Base-by-base conservation (phyloP, 2,797 vertebrate genomes). In the Glyptemys insculpta region DNA sequence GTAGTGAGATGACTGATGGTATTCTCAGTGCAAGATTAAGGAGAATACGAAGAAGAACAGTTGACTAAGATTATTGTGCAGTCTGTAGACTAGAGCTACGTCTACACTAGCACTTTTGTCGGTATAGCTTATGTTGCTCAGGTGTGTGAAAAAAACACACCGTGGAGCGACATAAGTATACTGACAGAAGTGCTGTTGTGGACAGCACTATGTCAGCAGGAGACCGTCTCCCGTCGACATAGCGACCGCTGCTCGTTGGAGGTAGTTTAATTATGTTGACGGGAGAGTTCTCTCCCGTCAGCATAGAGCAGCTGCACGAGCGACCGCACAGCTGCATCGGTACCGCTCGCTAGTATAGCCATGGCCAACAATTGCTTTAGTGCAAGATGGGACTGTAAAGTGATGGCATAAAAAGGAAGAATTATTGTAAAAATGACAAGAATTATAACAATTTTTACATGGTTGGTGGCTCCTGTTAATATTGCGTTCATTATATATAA, bases 181-280 rank as follows among this genome's bases (percentile, higher is more conserved):
- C 29, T 6, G 12, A 62, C 57, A 59, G 57, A 31, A 59, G 57
- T 12, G 57, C 27, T 3, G 29, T 29, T 31, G 29, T 59, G 57
- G 29, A 59, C 27, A 31, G 12, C 57, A 59, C 12, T 59, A 6
- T 59, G 27, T 29, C 27, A 11, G 12, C 12, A 12, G 57, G 57
- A 31, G 57, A 31, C 5, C 12, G 12, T 59, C 12, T 62, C 57
- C 29, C 2, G 31, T 31, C 59, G 29, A 34, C 59, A 62, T 4
- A 62, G 12, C 14, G 21, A 54, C 21, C 2, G 1, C 29, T 4
- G 14, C 59, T 7, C 2, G 0, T 59, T 62, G 6, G 59, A 62
- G 31, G 59, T 62, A 34, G 11, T 59, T 31, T 27, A 59, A 4
- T 29, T 59, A 59, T 59, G 57, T 59, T 29, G 57, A 29, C 27